Percentiles rank a stretch among this genome's conserved stretches.
Conservation (phyloP, 2,113 vertebrate genomes). For the Triplophysa siluroides region DNA sequence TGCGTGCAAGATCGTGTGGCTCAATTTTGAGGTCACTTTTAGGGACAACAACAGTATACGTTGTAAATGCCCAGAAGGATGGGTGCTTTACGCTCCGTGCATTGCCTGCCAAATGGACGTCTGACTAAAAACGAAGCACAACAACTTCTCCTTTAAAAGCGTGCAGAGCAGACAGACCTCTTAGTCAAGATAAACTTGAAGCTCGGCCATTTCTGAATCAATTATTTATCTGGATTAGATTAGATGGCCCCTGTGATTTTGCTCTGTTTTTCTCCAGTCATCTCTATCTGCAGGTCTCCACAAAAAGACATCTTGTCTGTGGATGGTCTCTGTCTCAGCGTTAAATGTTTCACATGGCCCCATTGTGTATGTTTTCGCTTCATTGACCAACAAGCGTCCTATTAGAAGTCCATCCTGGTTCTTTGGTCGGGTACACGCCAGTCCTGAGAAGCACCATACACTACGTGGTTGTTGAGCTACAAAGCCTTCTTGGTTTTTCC, state of each 20-base stretch:
- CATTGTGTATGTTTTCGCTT: background rate
- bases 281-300: background rate
- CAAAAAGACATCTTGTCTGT: background rate
- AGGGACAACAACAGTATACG: slow-evolving; percentile 18
- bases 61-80: slow-evolving; percentile 38
- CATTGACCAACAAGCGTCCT: slow-evolving; percentile 2
- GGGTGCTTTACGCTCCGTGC: slow-evolving; percentile 29
- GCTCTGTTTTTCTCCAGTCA: slow-evolving; percentile 11
- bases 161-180: slow-evolving; percentile 52
- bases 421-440: background rate
- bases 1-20: background rate
- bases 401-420: background rate
- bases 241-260: slow-evolving; percentile 51
- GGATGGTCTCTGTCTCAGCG: background rate
- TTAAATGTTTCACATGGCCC: slow-evolving; percentile 4
- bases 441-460: background rate
- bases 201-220: slow-evolving; percentile 62
- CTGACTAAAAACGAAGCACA: slow-evolving; percentile 7
- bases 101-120: slow-evolving; percentile 26
- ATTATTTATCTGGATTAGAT: slow-evolving; percentile 71
- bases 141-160: slow-evolving; percentile 52
- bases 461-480: background rate
- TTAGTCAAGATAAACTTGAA: slow-evolving; percentile 56
- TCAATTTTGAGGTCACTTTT: background rate
- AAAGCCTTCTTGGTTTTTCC: background rate